A percentile compares a stretch with the other conserved stretches of the same genome.
These are phyloP conservation scores for Sarcophaga carnaria DNA, from an alignment of 2,888 invertebrate species.

Conservation along the genomic window DNA sequence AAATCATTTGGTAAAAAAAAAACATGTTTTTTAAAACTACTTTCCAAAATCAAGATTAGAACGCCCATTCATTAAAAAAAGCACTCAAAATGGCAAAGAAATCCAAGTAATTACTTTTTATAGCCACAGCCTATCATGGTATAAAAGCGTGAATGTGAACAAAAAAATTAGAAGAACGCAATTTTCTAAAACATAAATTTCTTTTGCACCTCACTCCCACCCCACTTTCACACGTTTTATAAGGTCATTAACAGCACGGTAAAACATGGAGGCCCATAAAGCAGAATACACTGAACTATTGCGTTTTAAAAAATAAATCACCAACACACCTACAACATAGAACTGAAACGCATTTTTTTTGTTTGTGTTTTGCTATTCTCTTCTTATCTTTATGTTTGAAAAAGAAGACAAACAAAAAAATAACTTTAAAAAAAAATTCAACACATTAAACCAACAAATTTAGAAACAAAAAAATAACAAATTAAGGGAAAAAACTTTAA, in stretches of 20 bases:
- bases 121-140: too few relatives aligned
- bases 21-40: too few relatives aligned
- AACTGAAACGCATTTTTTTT: not conserved
- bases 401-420: not conserved
- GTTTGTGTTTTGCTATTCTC: too few relatives aligned
- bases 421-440: constrained; percentile 21
- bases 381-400: not conserved
- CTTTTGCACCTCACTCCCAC: not conserved
- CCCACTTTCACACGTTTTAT: too few relatives aligned
- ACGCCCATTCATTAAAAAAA: too few relatives aligned
- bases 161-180: constrained; percentile 9
- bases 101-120: too few relatives aligned
- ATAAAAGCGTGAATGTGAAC: too few relatives aligned
- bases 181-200: constrained; percentile 38
- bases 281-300: not conserved
- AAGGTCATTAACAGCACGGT: too few relatives aligned
- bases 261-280: too few relatives aligned
- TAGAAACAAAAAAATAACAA: not conserved
- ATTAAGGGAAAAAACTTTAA: not conserved
- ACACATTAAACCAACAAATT: not conserved
- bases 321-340: not conserved
- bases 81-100: too few relatives aligned
- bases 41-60: too few relatives aligned
- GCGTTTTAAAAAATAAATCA: not conserved
- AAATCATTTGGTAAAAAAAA: too few relatives aligned